These are phyloP conservation scores for Eclectus roratus DNA, from an alignment of 2,113 vertebrate species.

Conservation along the genomic window DNA sequence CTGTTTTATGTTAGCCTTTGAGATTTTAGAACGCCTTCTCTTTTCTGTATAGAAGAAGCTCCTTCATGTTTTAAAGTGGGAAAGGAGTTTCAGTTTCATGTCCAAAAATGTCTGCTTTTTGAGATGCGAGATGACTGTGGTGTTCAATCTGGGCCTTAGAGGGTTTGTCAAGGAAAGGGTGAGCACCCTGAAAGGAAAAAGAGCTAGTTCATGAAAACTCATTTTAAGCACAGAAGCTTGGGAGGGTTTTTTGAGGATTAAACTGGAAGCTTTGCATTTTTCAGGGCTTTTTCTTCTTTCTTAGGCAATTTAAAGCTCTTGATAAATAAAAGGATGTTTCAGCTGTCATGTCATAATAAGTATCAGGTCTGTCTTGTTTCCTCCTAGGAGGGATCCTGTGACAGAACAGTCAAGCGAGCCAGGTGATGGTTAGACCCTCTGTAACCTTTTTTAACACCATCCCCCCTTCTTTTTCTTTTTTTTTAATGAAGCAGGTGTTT, in stretches of 20 bases:
- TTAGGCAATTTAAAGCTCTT: background rate
- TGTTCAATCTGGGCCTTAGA: background rate
- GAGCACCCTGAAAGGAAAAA: background rate
- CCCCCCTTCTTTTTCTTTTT: background rate
- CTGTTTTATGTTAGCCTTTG: background rate
- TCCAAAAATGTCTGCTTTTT: background rate
- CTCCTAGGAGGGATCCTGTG: background rate
- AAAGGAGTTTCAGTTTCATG: background rate
- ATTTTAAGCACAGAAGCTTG: background rate
- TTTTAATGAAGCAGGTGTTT: background rate
- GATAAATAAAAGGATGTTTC: background rate
- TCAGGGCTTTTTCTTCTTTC: background rate
- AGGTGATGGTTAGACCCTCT: background rate
- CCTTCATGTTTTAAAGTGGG: background rate
- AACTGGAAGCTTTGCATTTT: conserved; percentile 14
- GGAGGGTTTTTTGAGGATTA: background rate
- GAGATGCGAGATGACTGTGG: background rate
- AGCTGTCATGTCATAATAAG: background rate
- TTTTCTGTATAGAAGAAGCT: background rate
- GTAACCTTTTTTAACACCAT: background rate
- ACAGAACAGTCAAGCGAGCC: background rate
- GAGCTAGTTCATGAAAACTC: background rate
- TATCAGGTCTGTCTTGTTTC: background rate
- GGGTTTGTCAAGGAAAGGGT: conserved; percentile 9
- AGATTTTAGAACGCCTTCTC: background rate